These are phyloP conservation scores for Ypsolopha sequella DNA, from an alignment of 2,888 invertebrate species.

Conservation along the genomic window DNA sequence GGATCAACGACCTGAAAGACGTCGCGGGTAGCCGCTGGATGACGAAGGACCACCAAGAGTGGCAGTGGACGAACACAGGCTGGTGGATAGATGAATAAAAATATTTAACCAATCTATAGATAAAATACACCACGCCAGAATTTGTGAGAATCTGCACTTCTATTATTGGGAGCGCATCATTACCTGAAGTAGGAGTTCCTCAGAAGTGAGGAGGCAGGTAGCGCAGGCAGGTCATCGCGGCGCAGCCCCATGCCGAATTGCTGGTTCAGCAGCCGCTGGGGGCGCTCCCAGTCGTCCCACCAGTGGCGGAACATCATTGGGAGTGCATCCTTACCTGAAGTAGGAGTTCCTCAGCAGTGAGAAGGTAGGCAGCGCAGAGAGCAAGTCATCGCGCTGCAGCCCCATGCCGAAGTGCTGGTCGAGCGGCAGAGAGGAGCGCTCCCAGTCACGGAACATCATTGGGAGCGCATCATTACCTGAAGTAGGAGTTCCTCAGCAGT, in stretches of 20 bases:
- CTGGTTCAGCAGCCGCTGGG: constrained; percentile 83
- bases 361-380: constrained; percentile 69
- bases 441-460: constrained; percentile 82
- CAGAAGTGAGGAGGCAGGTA: constrained; percentile 67
- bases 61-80: too few relatives aligned
- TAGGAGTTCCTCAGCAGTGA: constrained; percentile 75
- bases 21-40: too few relatives aligned
- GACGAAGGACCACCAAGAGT: too few relatives aligned
- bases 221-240: constrained; percentile 78
- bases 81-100: too few relatives aligned
- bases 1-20: too few relatives aligned
- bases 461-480: too few relatives aligned
- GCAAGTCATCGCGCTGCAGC: constrained; percentile 79
- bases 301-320: too few relatives aligned
- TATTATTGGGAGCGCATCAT: constrained; percentile 85
- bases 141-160: too few relatives aligned
- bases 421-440: constrained; percentile 77
- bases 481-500: constrained; percentile 73
- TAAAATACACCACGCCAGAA: too few relatives aligned
- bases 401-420: constrained; percentile 89
- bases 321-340: constrained; percentile 28
- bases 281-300: constrained; percentile 65
- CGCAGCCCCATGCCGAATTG: constrained; percentile 84
- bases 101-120: too few relatives aligned
- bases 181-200: too few relatives aligned